Evolutionary conservation across 2,113 vertebrate genomes (phyloP), one percentile per base, ranked within the genome.

Genomic region (Macroglossus sobrinus): DNA sequence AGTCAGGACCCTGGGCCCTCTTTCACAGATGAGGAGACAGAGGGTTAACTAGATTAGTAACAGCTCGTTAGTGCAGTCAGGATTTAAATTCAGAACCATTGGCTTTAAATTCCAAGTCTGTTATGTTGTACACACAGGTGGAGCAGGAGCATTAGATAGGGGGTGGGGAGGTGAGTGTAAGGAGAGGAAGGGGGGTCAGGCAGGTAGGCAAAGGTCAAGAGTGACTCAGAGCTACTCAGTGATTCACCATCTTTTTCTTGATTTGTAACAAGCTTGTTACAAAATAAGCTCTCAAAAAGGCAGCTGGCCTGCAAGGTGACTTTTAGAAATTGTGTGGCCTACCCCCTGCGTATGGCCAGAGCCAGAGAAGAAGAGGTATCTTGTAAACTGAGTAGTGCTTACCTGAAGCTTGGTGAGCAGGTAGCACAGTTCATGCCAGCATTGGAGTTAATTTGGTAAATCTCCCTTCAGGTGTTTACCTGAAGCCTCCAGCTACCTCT

Each of bases 401-500:
- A 16, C 33, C 88, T 40, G 72, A 92, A 79, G 33, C 8, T 0
- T 28, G 64, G 88, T 15, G 63, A 76, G 59, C 63, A 16, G 57
- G 53, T 63, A 15, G 33, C n/a, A 21, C 43, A 1, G 10, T 22
- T 66, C 30, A 28, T 30, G 43, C 92, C 55, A 45, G 12, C 24
- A 3, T 59, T 12, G 4, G 80, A 80, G 76, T 81, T 93, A 45
- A 78, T 95, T 24, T 79, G 50, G 68, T 79, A 74, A 82, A n/a
- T 89, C 64, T 18, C 64, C 71, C 85, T 95, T 91, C 66, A 94
- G 74, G 61, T 85, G 45, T 87, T 92, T 86, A 59, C 87, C 69
- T 33, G 59, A 88, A 93, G 13, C 43, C 38, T 86, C 74, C 57
- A 33, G 61, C 84, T 84, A 50, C 87, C 68, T 86, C 63, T 79